A percentile compares a stretch with the other conserved stretches of the same genome.
Conservation (phyloP, 2,797 vertebrate species). For the Periparus ater region DNA sequence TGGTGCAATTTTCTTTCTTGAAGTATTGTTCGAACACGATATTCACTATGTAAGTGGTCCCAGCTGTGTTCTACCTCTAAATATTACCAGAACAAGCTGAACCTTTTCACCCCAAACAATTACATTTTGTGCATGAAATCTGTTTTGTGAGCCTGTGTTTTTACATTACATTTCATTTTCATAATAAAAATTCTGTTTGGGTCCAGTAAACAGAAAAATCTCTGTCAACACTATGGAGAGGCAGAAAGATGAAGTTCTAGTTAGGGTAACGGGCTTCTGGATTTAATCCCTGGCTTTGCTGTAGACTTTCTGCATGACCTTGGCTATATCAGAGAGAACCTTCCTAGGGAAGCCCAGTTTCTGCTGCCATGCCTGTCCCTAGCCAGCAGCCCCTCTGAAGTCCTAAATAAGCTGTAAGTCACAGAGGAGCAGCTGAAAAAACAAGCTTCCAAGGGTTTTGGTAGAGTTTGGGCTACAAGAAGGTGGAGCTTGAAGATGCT, state of each 20-base stretch:
- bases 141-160: not conserved
- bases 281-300: not conserved
- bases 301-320: not conserved
- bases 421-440: not conserved
- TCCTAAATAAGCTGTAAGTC: not conserved
- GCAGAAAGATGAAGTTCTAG: not conserved
- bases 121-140: not conserved
- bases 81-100: accelerated
- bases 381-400: not conserved
- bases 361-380: not conserved
- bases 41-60: not conserved
- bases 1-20: not conserved
- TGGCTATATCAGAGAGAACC: not conserved
- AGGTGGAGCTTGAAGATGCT: not conserved
- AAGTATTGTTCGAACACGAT: not conserved
- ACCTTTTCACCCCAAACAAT: not conserved
- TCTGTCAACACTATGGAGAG: not conserved
- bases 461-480: not conserved
- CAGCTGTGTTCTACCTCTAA: not conserved
- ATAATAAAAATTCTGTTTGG: not conserved
- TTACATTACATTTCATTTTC: not conserved
- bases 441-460: not conserved
- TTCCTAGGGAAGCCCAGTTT: not conserved
- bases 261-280: not conserved
- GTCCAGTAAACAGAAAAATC: not conserved